Evolutionary conservation across 2,888 invertebrate genomes (phyloP).

Genomic region (Scaptomyza polygonia): DNA sequence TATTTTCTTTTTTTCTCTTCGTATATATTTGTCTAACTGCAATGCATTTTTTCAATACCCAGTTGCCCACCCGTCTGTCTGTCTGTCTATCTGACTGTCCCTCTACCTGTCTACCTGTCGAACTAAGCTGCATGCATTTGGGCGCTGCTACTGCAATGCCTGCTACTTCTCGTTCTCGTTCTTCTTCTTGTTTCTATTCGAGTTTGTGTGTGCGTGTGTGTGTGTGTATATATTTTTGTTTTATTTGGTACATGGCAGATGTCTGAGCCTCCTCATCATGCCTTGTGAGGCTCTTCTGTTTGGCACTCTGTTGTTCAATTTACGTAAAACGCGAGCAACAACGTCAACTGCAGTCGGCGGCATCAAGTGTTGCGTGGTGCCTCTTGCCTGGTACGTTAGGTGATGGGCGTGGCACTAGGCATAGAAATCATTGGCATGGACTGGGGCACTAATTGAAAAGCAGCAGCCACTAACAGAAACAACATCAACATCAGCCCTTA

Average conservation of each 20-base stretch:
- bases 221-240: constrained; percentile 28
- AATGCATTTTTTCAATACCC: constrained; percentile 72
- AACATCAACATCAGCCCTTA: constrained; percentile 14
- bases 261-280: constrained; percentile 24
- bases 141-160: constrained; percentile 53
- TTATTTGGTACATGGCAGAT: constrained; percentile 48
- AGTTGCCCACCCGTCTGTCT: constrained; percentile 4
- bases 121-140: constrained; percentile 66
- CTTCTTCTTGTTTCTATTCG: neutral
- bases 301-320: constrained; percentile 70
- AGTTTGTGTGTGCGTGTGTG: neutral
- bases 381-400: neutral
- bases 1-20: constrained; percentile 27
- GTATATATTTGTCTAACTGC: constrained; percentile 52
- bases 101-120: constrained; percentile 16
- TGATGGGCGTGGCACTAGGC: constrained; percentile 53
- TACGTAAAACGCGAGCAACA: constrained; percentile 68
- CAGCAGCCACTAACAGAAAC: constrained; percentile 68
- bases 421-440: constrained; percentile 60
- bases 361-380: constrained; percentile 59
- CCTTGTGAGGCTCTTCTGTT: constrained; percentile 50
- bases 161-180: constrained; percentile 13
- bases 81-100: constrained; percentile 6
- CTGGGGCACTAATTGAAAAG: constrained; percentile 75
- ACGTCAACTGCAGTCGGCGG: constrained; percentile 74